Percentiles rank a stretch among this genome's conserved stretches.
Evolutionary conservation across 2,888 invertebrate species (phyloP).

Genomic region (Chironomus tentans): DNA sequence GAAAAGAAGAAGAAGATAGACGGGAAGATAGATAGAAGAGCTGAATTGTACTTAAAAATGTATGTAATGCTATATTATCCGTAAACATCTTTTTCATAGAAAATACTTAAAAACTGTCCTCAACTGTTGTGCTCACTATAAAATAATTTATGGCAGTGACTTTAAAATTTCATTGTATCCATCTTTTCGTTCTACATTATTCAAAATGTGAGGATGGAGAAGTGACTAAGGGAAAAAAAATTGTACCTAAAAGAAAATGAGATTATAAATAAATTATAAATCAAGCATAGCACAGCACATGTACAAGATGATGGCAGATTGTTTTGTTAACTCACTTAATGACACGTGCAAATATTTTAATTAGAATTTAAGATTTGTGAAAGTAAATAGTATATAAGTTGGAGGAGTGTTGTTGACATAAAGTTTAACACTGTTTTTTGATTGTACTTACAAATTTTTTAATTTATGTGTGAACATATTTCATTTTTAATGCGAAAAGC

Average conservation of each 20-base stretch:
- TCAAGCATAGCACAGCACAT: background rate
- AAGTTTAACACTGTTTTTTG: background rate
- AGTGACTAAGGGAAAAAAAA: background rate
- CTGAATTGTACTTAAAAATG: background rate
- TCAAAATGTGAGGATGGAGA: background rate
- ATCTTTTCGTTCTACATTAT: background rate
- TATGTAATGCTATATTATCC: background rate
- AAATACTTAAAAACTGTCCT: conserved; percentile 6
- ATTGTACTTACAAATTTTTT: background rate
- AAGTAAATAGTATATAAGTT: background rate
- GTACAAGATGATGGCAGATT: background rate
- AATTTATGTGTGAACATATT: conserved; percentile 7
- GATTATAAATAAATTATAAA: conserved; percentile 1
- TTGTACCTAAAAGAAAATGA: background rate
- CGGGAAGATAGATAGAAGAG: background rate
- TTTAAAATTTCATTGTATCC: conserved; percentile 4
- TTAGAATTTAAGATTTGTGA: background rate
- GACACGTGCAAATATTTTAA: conserved; percentile 21
- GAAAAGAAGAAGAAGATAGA: too few species aligned
- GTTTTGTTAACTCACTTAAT: conserved; percentile 1
- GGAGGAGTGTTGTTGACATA: background rate
- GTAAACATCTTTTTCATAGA: background rate
- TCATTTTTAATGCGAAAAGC: conserved; percentile 2
- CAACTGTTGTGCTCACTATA: background rate
- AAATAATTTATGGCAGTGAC: conserved; percentile 11